Conservation (phyloP, 2,888 invertebrate species). For the Odontocolon sp. region DNA sequence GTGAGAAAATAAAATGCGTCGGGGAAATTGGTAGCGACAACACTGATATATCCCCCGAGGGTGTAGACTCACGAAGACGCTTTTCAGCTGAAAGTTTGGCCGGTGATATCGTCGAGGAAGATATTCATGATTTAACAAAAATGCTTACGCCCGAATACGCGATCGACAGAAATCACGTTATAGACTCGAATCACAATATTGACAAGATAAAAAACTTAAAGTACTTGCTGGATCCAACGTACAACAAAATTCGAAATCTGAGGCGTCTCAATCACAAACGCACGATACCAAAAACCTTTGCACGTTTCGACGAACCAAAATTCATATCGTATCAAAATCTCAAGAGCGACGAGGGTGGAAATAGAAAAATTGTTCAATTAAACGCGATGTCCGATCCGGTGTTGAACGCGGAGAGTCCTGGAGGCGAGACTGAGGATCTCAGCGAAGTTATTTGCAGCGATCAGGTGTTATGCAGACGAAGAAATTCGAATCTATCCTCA, state of each 20-base stretch:
- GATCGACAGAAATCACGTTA: slow-evolving; percentile 73
- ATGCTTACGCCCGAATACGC: slow-evolving; percentile 78
- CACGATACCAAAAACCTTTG: slow-evolving; percentile 49
- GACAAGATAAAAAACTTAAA: slow-evolving; percentile 76
- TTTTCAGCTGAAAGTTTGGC: slow-evolving; percentile 61
- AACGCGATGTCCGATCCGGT: slow-evolving; percentile 77
- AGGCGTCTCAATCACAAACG: slow-evolving; percentile 73
- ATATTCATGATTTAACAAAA: slow-evolving; percentile 75
- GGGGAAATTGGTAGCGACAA: slow-evolving; percentile 68
- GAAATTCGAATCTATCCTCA: slow-evolving; percentile 72
- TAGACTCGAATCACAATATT: slow-evolving; percentile 78
- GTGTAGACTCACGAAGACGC: slow-evolving; percentile 55
- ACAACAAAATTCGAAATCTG: slow-evolving; percentile 76
- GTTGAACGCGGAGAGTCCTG: slow-evolving; percentile 67
- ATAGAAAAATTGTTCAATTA: slow-evolving; percentile 65
- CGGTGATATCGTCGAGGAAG: slow-evolving; percentile 73
- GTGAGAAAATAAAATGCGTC: slow-evolving; percentile 64
- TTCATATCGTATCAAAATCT: slow-evolving; percentile 77
- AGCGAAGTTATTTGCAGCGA: slow-evolving; percentile 58
- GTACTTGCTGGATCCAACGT: slow-evolving; percentile 76
- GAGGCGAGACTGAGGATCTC: slow-evolving; percentile 54
- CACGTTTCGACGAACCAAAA: slow-evolving; percentile 68
- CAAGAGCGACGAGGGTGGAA: slow-evolving; percentile 67
- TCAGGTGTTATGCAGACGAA: slow-evolving; percentile 54
- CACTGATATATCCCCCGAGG: slow-evolving; percentile 74